A percentile compares a stretch with the other conserved stretches of the same genome.
Conservation (phyloP, 2,888 invertebrate genomes). For the Volucella bombylans region DNA sequence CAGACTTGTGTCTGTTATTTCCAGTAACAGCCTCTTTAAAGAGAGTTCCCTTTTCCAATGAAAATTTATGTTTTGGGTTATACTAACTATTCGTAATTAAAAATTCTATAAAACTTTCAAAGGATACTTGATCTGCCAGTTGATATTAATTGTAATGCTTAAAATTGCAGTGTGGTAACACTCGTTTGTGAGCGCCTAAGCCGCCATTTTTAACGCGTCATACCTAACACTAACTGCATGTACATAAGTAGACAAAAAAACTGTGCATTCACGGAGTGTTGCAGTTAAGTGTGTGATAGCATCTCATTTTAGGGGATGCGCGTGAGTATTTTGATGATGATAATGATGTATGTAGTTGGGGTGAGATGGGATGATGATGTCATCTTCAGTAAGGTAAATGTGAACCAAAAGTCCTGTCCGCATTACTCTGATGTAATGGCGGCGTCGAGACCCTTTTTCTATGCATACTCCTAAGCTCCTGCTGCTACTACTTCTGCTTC, state of each 20-base stretch:
- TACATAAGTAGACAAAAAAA: conserved; percentile 16
- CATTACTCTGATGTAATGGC: conserved; percentile 37
- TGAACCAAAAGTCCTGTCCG: conserved; percentile 46
- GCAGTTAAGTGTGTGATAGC: conserved; percentile 27
- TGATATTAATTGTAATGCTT: too few relatives aligned
- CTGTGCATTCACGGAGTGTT: conserved; percentile 26
- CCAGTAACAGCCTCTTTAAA: too few relatives aligned
- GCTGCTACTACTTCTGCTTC: not conserved
- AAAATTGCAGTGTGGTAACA: conserved; percentile 28
- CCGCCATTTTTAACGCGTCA: not conserved
- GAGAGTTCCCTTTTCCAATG: too few relatives aligned
- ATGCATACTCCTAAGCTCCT: conserved; percentile 10
- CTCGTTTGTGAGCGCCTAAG: not conserved
- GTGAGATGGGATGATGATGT: conserved; percentile 29
- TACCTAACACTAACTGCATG: conserved; percentile 13
- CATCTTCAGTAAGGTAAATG: conserved; percentile 46
- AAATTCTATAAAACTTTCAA: too few relatives aligned
- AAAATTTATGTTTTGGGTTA: too few relatives aligned
- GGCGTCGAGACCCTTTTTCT: not conserved
- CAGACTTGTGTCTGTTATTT: too few relatives aligned
- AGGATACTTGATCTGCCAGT: too few relatives aligned
- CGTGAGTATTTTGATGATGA: conserved; percentile 39
- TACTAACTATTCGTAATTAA: too few relatives aligned
- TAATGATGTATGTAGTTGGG: conserved; percentile 9
- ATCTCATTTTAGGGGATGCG: conserved; percentile 22